These are phyloP conservation scores for Channa maculata DNA, from an alignment of 2,113 vertebrate genomes.

Conservation along the genomic window DNA sequence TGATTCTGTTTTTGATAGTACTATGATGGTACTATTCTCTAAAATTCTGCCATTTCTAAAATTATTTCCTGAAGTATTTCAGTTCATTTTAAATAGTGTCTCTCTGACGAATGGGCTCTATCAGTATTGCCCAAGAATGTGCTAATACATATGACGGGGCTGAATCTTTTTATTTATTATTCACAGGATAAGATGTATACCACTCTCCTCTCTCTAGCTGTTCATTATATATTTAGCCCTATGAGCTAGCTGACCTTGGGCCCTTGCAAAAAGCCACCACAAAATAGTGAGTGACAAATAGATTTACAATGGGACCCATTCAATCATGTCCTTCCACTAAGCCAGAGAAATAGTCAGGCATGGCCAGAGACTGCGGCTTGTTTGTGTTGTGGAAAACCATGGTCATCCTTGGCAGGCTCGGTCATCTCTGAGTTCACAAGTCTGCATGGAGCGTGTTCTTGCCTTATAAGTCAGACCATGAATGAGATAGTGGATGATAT, in stretches of 20 bases:
- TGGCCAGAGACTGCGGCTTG: slow-evolving; percentile 61
- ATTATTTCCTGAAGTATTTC: too few relatives aligned
- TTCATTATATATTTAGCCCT: slow-evolving; percentile 73
- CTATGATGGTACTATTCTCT: too few relatives aligned
- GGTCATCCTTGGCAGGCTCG: slow-evolving; percentile 69
- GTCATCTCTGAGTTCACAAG: slow-evolving; percentile 55
- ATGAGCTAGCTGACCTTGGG: slow-evolving; percentile 71
- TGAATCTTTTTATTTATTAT: slow-evolving; percentile 43
- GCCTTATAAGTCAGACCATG: slow-evolving; percentile 76
- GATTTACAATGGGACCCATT: slow-evolving; percentile 80
- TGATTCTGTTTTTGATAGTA: too few relatives aligned
- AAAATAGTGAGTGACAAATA: slow-evolving; percentile 82
- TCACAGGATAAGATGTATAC: slow-evolving; percentile 39
- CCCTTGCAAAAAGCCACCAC: slow-evolving; percentile 67
- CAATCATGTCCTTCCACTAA: slow-evolving; percentile 66
- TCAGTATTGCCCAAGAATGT: too few relatives aligned
- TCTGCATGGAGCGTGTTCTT: slow-evolving; percentile 64
- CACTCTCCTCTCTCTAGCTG: slow-evolving; percentile 35
- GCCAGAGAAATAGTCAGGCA: slow-evolving; percentile 53
- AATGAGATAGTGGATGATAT: slow-evolving; percentile 71
- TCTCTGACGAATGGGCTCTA: too few relatives aligned
- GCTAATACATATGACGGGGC: too few relatives aligned
- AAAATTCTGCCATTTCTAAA: too few relatives aligned
- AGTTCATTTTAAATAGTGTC: too few relatives aligned
- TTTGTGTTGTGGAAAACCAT: slow-evolving; percentile 82